A percentile compares a stretch with the other conserved stretches of the same genome.
These are phyloP conservation scores for Sebastes minor DNA, from an alignment of 2,797 vertebrate species.

Conservation along the genomic window DNA sequence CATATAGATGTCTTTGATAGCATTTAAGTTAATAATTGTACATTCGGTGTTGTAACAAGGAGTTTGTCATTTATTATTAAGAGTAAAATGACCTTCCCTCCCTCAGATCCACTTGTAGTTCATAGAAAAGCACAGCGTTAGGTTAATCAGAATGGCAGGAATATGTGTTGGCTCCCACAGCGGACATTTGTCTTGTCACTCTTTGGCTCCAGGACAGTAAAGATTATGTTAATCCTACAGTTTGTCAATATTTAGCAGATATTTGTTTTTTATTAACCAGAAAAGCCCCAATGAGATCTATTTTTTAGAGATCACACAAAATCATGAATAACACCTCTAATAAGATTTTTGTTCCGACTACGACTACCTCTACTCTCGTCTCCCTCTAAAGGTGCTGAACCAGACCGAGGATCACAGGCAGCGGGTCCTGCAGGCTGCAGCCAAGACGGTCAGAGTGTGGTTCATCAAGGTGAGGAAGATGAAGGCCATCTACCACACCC, in stretches of 20 bases:
- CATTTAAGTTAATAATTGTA: neutral
- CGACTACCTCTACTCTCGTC: neutral
- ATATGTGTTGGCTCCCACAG: neutral
- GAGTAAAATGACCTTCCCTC: neutral
- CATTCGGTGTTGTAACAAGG: neutral
- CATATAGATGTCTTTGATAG: neutral
- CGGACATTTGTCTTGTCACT: neutral
- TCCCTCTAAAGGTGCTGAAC: constrained; percentile 89
- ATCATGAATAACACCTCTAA: neutral
- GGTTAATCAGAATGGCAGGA: neutral
- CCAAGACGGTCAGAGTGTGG: constrained; percentile 95
- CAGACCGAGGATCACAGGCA: constrained; percentile 98
- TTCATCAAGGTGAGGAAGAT: constrained; percentile 99
- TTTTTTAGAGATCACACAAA: neutral
- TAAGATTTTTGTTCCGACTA: neutral
- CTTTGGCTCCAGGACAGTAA: neutral
- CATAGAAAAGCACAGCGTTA: neutral
- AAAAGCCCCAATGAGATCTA: neutral
- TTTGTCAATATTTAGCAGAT: neutral
- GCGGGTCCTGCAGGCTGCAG: constrained; percentile 94
- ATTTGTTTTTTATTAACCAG: neutral
- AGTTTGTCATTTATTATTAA: neutral
- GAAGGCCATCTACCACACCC: constrained; percentile 99
- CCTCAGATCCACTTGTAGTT: neutral
- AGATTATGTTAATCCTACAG: neutral